Evolutionary conservation across 1,140 invertebrate genomes (phyloP).

Genomic region (Drosophila triauraria): DNA sequence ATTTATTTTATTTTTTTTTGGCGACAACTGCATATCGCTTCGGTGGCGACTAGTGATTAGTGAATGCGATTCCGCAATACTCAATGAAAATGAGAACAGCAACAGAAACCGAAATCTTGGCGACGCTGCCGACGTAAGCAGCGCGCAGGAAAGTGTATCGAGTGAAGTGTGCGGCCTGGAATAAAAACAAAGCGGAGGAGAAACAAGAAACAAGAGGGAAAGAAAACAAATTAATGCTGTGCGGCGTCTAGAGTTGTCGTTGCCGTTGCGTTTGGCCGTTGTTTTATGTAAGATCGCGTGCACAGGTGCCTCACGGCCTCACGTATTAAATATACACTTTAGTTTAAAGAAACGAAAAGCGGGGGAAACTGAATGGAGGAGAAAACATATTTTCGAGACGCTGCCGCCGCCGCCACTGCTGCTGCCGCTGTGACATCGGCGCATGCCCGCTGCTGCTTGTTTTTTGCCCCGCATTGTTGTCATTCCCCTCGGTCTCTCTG

Average conservation of each 20-base stretch:
- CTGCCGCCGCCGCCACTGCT: slow-evolving; percentile 2
- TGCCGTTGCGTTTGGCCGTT: slow-evolving; percentile 7
- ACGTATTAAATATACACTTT: slow-evolving; percentile 39
- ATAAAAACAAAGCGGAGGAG: slow-evolving; percentile 65
- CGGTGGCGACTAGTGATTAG: slow-evolving; percentile 6
- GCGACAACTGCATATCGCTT: slow-evolving; percentile 4
- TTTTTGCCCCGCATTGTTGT: slow-evolving; percentile 36
- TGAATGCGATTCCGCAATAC: slow-evolving; percentile 31
- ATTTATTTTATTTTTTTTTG: slow-evolving; percentile 26
- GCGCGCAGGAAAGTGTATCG: slow-evolving; percentile 51
- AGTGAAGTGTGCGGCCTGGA: slow-evolving; percentile 39
- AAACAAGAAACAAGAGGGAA: slow-evolving; percentile 54
- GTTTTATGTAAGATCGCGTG: slow-evolving; percentile 58
- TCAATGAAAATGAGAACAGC: slow-evolving; percentile 27
- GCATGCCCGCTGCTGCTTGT: slow-evolving; percentile 23
- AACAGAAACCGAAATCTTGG: slow-evolving; percentile 23
- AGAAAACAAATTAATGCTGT: slow-evolving; percentile 41
- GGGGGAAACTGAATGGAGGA: slow-evolving; percentile 37
- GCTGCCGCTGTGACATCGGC: slow-evolving; percentile 17
- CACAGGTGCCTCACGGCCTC: slow-evolving; percentile 54
- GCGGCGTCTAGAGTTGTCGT: slow-evolving; percentile 33
- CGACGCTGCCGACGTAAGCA: slow-evolving; percentile 34
- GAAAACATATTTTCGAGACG: slow-evolving; percentile 31
- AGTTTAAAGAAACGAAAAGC: slow-evolving; percentile 30
- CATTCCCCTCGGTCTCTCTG: slow-evolving; percentile 22